Percentiles rank a stretch among this genome's conserved stretches.
Conservation (phyloP, 1,140 invertebrate species). For the Papilio machaon region DNA sequence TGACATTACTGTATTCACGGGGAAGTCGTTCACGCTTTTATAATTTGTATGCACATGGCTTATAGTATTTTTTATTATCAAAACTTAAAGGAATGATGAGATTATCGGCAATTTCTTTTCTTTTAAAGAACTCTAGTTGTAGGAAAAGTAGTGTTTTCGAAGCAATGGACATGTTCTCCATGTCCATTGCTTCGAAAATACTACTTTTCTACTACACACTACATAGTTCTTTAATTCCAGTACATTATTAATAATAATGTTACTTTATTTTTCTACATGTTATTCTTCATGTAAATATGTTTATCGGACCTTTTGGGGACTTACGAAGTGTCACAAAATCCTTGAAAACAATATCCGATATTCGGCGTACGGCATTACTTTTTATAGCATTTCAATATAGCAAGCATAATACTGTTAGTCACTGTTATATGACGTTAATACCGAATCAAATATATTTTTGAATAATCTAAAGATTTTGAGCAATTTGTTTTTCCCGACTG, state of each 20-base stretch:
- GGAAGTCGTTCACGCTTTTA: not conserved
- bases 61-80: not conserved
- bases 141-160: too few relatives aligned
- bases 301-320: too few relatives aligned
- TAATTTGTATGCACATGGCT: not conserved
- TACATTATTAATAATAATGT: too few relatives aligned
- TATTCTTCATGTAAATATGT: too few relatives aligned
- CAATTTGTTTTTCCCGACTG: too few relatives aligned
- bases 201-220: too few relatives aligned
- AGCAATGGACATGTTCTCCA: too few relatives aligned
- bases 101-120: not conserved
- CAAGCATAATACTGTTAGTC: not conserved
- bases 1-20: not conserved
- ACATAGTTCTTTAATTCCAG: too few relatives aligned
- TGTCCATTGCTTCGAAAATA: too few relatives aligned
- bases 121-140: not conserved
- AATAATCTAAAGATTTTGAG: too few relatives aligned
- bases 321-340: slow-evolving; percentile 4
- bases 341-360: slow-evolving; percentile 18
- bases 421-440: not conserved
- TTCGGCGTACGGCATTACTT: not conserved
- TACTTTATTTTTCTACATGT: too few relatives aligned
- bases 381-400: slow-evolving; percentile 15
- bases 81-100: not conserved
- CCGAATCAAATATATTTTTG: too few relatives aligned